Evolutionary conservation across 2,888 invertebrate genomes (phyloP).

Genomic region (Tetropium fuscum): DNA sequence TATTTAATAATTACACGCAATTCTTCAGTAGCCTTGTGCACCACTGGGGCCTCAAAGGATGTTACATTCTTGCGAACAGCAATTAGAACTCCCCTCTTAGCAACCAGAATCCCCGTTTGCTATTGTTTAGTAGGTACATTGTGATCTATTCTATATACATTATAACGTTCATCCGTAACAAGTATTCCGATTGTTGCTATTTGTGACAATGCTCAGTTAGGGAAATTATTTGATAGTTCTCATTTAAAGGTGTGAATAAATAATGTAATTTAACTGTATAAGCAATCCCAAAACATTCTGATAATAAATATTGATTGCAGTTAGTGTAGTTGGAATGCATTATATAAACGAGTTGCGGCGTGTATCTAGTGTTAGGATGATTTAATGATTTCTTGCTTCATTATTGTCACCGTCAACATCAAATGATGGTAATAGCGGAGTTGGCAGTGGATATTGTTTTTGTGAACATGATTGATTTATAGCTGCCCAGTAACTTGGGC

Average conservation of each 20-base stretch:
- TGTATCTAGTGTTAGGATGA: too few species aligned
- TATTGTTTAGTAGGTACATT: not conserved
- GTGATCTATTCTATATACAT: not conserved
- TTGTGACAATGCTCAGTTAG: not conserved
- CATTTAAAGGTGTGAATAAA: not conserved
- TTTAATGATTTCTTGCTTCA: too few species aligned
- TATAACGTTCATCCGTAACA: not conserved
- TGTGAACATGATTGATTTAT: too few species aligned
- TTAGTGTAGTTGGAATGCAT: too few species aligned
- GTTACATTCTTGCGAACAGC: not conserved
- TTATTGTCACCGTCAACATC: too few species aligned
- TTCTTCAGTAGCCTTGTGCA: not conserved
- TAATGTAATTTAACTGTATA: not conserved
- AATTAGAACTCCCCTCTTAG: not conserved
- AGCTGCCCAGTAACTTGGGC: too few species aligned
- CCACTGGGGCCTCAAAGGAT: not conserved
- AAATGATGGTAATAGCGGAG: too few species aligned
- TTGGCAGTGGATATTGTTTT: too few species aligned
- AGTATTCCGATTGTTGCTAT: not conserved
- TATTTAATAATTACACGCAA: not conserved
- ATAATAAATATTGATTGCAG: not conserved
- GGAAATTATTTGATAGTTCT: not conserved
- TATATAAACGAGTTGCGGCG: too few species aligned
- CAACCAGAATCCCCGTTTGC: too few species aligned
- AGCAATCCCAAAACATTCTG: not conserved